Base-by-base conservation (phyloP, 2,888 invertebrate species). In the Gandaritis pyraliata region DNA sequence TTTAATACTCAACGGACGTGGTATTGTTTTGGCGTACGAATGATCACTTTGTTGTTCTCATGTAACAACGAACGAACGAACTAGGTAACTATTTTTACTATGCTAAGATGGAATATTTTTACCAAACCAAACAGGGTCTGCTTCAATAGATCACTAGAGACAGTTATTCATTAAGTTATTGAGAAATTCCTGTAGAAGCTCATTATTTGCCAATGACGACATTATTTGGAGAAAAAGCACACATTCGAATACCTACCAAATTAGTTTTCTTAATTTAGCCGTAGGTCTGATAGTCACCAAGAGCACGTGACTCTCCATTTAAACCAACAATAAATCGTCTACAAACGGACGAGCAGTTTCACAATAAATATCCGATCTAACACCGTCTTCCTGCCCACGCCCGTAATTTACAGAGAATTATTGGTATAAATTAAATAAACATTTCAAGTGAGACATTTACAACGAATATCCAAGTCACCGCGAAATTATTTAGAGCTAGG, bases 341-440 rank as follows among this genome's bases (percentile, higher is more conserved):
- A 74, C 80, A 86, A 88, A 86, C 83, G 84, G 83, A 86, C 80
- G 83, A 82, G 78, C 75, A 81, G 85, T 82, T 83, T 81, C 85
- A 88, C 85, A 85, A 88, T 88, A 89, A 86, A 88, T 88, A 88
- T 87, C 82, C 82, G 80, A 88, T 88, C 86, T 85, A 85, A 88
- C 88, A 84, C 85, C 85, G 85, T 85, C 88, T 88, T 89, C 87
- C 88, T 85, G 85, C 87, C 87, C 85, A 87, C 87, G 84, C 81
- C 74, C 83, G 88, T 90, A 89, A 88, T 86, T 90, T 86, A 87
- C 78, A 69, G 80, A 85, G 86, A 90, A 82, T 87, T 88, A 90
- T 89, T 83, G 81, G 86, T 85, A 88, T 89, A 86, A 86, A 90
- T 88, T 86, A 89, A 89, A 90, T 88, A 90, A 90, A 90, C 87